Base-by-base conservation (phyloP, 2,797 vertebrate genomes). In the Rhinoraja longicauda region DNA sequence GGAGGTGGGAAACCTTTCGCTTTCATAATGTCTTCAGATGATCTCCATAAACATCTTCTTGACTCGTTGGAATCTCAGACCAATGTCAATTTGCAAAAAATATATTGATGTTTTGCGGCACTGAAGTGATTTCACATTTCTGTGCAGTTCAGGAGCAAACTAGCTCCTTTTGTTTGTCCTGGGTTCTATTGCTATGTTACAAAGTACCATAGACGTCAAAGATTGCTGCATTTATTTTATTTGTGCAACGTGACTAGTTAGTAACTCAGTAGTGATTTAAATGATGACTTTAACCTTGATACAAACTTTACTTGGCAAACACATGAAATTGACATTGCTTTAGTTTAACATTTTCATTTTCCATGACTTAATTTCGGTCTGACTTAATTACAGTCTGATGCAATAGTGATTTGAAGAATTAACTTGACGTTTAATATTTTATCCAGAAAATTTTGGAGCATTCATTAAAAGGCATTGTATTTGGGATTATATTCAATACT, bases 221-320 rank as follows among this genome's bases (percentile, higher is more conserved):
- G 32, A 45, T 36, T 26, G 64, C 36, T 39, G 8, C 90, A 72
- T 90, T 32, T 90, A 45, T 72, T 67, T 90, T 70, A 19, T 45
- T 91, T 91, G 21, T 70, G 88, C 67, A 91, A 91, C 24, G 2
- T 91, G 82, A 72, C 32, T 21, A 15, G 32, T 72, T 91, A 36
- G 67, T 72, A 21, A 73, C 32, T 91, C 88, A 91, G 17, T 90
- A 70, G 64, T 7, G 36, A 70, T n/a, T 32, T 36, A 72, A 90
- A 67, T 67, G 62, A 39, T 91, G 32, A 12, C 17, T 90, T 90
- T 67, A 91, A 91, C 67, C 88, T 72, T 91, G 32, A 73, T 45
- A 19, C 32, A 39, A 72, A 10, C 70, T 91, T 72, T 45, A 91
- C 5, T 73, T 91, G 64, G 67, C 36, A 91, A 26, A 73, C 67